phyloP scores from a whole-genome alignment of 1,140 invertebrate species.

The Oncopodura yosiiana region DNA sequence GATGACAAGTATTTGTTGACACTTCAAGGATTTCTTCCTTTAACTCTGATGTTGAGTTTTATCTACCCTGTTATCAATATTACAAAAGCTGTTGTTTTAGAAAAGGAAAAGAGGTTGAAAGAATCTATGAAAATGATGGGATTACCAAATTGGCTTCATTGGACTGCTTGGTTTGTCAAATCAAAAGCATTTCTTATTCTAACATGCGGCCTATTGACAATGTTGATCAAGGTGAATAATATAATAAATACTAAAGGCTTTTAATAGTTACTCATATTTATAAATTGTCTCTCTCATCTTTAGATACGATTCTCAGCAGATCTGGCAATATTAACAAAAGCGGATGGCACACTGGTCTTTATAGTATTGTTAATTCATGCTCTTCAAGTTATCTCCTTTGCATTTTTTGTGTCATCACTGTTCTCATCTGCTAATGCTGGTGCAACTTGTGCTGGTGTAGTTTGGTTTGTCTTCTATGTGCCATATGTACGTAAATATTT shows the following conservation, averaged over 20 bases:
- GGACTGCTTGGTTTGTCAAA: slow-evolving; percentile 72
- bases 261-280: not conserved
- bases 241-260: not conserved
- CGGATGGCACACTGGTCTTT: slow-evolving; percentile 48
- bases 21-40: slow-evolving; percentile 57
- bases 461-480: slow-evolving; percentile 63
- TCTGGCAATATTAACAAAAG: slow-evolving; percentile 45
- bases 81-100: slow-evolving; percentile 52
- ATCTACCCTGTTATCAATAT: slow-evolving; percentile 67
- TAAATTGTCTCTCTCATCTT: not conserved
- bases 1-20: slow-evolving; percentile 58
- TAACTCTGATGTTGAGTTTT: slow-evolving; percentile 68
- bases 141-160: slow-evolving; percentile 67
- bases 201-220: slow-evolving; percentile 35
- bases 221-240: slow-evolving; percentile 24
- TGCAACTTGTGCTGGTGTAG: slow-evolving; percentile 53
- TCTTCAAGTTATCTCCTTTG: slow-evolving; percentile 51
- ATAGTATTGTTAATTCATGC: slow-evolving; percentile 51
- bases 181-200: slow-evolving; percentile 58
- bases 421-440: slow-evolving; percentile 62
- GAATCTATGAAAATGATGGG: slow-evolving; percentile 87
- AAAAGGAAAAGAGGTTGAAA: slow-evolving; percentile 52
- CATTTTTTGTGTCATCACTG: slow-evolving; percentile 57
- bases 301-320: slow-evolving; percentile 11
- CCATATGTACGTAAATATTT: too few relatives aligned